Evolutionary conservation across 2,888 invertebrate genomes (phyloP), one percentile per base, ranked within the genome.

Genomic region (Trachelus tabidus): DNA sequence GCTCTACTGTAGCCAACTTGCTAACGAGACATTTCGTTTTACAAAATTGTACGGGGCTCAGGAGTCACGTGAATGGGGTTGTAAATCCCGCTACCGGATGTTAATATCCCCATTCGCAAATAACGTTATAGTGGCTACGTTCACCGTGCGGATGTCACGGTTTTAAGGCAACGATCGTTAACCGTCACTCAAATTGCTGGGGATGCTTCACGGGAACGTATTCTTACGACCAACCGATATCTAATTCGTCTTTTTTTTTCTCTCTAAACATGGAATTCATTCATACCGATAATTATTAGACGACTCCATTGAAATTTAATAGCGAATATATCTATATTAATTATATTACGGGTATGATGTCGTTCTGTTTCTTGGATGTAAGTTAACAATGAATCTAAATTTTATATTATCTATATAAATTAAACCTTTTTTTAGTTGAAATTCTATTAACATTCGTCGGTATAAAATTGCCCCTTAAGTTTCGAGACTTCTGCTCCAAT

Each of bases 11-110:
- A 85, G 86, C 83, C 82, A 85, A 87, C 84, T 87, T 85, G 87
- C 89, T 90, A 90, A 90, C 90, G 89, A 90, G 90, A 90, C 88
- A 87, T 88, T 89, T 88, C 87, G 89, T 90, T 90, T 90, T 88
- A 88, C 90, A 88, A 90, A 90, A 90, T 90, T 88, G 87, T 83
- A 83, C 85, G 83, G 81, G 85, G 82, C 81, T 83, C 85, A 83
- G 85, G 84, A 85, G 87, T 84, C 85, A 83, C 83, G 85, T 85
- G 85, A 81, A 82, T 79, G 84, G 82, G 84, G 86, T 84, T 85
- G 86, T 90, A 90, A 90, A 90, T 90, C 80, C 79, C 77, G 81
- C 82, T 84, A 87, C 89, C 89, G 90, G 90, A 90, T 90, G 90
- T 87, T 90, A 87, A 89, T 90, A 87, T 87, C 85, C 82, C 83